Evolutionary conservation across 2,888 invertebrate species (phyloP).

Genomic region (Lumbricus terrestris): DNA sequence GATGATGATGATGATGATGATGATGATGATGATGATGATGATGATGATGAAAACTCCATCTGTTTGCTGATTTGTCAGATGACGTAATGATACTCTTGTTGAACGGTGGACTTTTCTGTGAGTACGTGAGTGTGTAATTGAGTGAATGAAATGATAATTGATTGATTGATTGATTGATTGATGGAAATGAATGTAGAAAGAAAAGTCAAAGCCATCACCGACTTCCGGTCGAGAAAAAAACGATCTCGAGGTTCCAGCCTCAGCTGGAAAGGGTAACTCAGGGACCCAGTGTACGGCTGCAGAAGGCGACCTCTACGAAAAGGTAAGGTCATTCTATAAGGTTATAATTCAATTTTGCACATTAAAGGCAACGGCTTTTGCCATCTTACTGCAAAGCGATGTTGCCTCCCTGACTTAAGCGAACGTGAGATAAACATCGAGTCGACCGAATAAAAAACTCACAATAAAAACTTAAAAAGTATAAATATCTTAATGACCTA

Average conservation of each 20-base stretch:
- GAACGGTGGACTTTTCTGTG: too few species aligned
- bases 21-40: too few species aligned
- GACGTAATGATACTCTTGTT: too few species aligned
- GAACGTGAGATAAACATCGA: too few species aligned
- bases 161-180: background rate
- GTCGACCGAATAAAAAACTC: too few species aligned
- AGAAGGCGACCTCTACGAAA: background rate
- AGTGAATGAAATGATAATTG: background rate
- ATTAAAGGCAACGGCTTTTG: background rate
- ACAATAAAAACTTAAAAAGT: background rate
- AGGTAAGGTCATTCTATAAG: background rate
- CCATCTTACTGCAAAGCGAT: background rate
- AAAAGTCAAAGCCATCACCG: background rate
- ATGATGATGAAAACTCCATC: too few species aligned
- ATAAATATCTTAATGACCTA: too few species aligned
- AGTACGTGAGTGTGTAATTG: background rate
- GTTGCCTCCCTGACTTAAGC: too few species aligned
- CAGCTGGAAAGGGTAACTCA: background rate
- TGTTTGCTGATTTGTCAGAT: too few species aligned
- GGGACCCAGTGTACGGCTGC: background rate
- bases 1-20: too few species aligned
- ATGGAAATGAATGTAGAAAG: background rate
- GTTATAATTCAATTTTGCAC: background rate
- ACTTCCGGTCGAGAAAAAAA: background rate
- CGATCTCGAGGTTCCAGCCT: background rate